Base-by-base conservation (phyloP, 2,113 vertebrate species). In the Sigmodon hispidus region DNA sequence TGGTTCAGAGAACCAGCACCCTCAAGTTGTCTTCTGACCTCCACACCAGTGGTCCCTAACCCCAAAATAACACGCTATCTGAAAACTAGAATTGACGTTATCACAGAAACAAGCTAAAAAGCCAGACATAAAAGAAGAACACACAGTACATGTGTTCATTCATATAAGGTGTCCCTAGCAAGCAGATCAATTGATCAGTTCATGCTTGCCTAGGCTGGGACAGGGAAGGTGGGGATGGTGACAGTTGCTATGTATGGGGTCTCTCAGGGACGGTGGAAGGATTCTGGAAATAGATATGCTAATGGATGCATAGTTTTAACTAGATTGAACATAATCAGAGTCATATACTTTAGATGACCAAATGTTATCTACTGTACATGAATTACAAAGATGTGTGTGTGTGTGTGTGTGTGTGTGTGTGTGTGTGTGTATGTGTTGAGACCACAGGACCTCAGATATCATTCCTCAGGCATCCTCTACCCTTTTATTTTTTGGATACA, bases 91-190 rank as follows among this genome's bases (percentile, higher is more conserved):
- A 67, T 13, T 89, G 65, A 87, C 1, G 4, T 61, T 61, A 87
- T 31, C 50, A 45, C 31, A 26, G 45, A 89, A 94, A 86, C 55
- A 40, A 16, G 48, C 29, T 90, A 86, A 93, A 50, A 79, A 89
- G 59, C 16, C 76, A 88, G 50, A 43, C n/a, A 29, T 2, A 73
- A 75, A 86, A 79, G 31, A 79, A 0, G 31, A 79, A 0, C 61
- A 77, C 16, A 22, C 13, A 45, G 4, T 72, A 2, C 52, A 57
- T 26, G 31, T 48, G 45, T 72, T 80, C 77, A 77, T 34, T 81
- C 21, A 57, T 12, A 24, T 11, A 22, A 85, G 40, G 75, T 57
- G 83, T 57, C 40, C 31, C 73, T 17, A 87, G 55, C 2, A 69
- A 52, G 52, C 17, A 85, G 92, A 63, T 57, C 8, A 50, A 57